A percentile compares a stretch with the other conserved stretches of the same genome.
Conservation (phyloP, 1,140 invertebrate species). For the Ganaspis sp. region DNA sequence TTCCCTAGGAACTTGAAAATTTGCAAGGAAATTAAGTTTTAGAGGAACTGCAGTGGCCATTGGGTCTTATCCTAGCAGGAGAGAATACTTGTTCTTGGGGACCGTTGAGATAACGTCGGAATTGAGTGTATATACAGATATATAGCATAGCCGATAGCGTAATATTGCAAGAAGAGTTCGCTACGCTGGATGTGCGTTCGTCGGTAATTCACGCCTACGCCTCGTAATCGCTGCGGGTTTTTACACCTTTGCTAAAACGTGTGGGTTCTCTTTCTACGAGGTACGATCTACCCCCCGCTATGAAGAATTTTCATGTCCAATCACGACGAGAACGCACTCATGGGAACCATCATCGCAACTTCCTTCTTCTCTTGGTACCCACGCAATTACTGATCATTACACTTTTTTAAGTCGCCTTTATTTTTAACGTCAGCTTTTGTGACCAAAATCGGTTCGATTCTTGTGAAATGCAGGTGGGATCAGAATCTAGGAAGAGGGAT, state of each 20-base stretch:
- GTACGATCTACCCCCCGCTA: conserved; percentile 61
- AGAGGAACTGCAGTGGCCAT: conserved; percentile 31
- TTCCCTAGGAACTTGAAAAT: conserved; percentile 8
- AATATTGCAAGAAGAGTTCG: conserved; percentile 46
- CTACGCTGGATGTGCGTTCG: conserved; percentile 62
- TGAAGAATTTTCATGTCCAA: conserved; percentile 67
- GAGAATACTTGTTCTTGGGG: conserved; percentile 39
- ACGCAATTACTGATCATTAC: conserved; percentile 44
- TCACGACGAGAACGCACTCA: conserved; percentile 58
- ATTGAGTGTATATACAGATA: neutral
- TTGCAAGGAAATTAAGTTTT: conserved; percentile 21
- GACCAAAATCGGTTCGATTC: neutral
- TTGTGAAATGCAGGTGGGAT: no score
- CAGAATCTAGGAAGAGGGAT: no score
- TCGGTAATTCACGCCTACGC: conserved; percentile 70
- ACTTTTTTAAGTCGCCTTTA: neutral
- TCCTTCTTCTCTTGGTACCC: conserved; percentile 17
- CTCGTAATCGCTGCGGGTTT: conserved; percentile 59
- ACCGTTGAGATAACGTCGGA: conserved; percentile 44
- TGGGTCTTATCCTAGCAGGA: conserved; percentile 44
- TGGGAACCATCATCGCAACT: conserved; percentile 56
- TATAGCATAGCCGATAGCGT: neutral
- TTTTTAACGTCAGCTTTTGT: neutral
- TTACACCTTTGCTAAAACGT: conserved; percentile 61
- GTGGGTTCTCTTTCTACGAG: conserved; percentile 55